Conservation (phyloP, 2,113 vertebrate species). For the Python bivittatus region DNA sequence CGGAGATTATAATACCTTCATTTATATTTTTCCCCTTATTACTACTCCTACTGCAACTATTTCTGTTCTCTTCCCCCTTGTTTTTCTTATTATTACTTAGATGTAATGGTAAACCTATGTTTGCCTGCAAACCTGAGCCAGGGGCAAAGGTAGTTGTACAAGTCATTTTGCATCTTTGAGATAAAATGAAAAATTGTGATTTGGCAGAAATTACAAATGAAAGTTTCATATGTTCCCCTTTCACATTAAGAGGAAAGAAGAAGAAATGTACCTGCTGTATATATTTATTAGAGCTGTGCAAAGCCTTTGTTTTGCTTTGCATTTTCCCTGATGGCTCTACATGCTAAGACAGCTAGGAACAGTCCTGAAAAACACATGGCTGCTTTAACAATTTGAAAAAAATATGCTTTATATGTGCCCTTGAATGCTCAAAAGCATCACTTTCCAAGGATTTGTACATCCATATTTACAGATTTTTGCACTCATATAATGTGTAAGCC, state of each 20-base stretch:
- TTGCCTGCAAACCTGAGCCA: not conserved
- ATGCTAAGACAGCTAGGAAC: not conserved
- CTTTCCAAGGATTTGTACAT: not conserved
- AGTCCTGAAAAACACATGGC: not conserved
- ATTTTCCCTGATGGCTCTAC: not conserved
- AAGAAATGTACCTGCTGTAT: not conserved
- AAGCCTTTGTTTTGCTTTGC: not conserved
- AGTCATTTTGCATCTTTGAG: not conserved
- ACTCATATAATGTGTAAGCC: not conserved
- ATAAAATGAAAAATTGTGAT: not conserved
- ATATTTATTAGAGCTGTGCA: not conserved
- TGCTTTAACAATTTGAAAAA: not conserved
- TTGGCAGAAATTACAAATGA: not conserved
- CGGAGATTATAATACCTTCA: not conserved
- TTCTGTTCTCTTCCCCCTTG: not conserved
- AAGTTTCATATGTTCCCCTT: not conserved
- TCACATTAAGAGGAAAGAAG: not conserved
- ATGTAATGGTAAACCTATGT: not conserved
- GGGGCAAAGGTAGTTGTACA: not conserved
- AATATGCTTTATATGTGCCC: not conserved
- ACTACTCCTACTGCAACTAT: not conserved
- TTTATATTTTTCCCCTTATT: not conserved
- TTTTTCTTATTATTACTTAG: not conserved
- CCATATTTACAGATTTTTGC: not conserved
- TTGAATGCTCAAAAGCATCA: not conserved